These are phyloP conservation scores for Uria aalge DNA, from an alignment of 2,113 vertebrate genomes.

Conservation along the genomic window DNA sequence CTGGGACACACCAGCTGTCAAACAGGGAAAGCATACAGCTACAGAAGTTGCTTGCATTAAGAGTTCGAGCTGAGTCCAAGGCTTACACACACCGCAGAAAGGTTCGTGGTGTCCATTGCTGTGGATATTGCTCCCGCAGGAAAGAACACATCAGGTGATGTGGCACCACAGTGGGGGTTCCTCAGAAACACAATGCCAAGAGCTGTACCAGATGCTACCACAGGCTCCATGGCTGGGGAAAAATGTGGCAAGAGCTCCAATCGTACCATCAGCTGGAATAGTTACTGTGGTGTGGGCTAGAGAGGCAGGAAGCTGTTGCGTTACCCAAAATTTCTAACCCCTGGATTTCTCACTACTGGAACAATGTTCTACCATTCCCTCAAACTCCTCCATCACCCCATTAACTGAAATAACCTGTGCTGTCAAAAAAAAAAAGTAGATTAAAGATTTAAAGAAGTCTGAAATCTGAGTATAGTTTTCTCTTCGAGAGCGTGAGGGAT, in stretches of 20 bases:
- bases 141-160: fast-evolving
- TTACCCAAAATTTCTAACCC: neutral
- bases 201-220: neutral
- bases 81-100: neutral
- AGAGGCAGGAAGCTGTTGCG: neutral
- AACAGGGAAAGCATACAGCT: neutral
- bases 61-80: neutral
- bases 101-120: neutral
- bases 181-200: neutral
- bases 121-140: neutral
- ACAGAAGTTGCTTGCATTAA: neutral
- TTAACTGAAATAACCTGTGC: neutral
- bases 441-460: neutral
- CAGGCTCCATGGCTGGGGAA: fast-evolving
- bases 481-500: neutral
- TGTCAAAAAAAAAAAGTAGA: neutral
- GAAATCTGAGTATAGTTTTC: neutral
- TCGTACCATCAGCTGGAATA: fast-evolving
- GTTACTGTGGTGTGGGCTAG: neutral
- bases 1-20: neutral
- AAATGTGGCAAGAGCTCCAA: fast-evolving
- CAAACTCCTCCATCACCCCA: neutral
- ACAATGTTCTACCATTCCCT: neutral
- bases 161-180: neutral
- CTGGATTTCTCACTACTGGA: neutral